Base-by-base conservation (phyloP, 2,113 vertebrate species). In the Pollimyrus isidori region DNA sequence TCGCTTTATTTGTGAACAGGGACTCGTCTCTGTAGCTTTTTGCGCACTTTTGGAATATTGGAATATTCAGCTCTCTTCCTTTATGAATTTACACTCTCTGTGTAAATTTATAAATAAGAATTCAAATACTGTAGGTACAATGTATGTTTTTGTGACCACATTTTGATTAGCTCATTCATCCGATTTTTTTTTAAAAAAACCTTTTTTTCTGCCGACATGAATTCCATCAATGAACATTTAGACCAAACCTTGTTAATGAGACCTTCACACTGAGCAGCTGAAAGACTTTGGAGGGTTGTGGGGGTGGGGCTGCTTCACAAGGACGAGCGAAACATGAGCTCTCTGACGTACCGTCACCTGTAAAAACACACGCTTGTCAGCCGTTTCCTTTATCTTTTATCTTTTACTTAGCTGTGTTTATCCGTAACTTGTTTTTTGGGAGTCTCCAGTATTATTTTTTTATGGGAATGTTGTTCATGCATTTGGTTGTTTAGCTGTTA, bases 191-290 rank as follows among this genome's bases (percentile, higher is more conserved):
- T 21, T 13, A 1, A 3, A 30, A 26, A 26, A 19, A 9, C 30
- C 2, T 82, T 80, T 80, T 80, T 62, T 85, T n/a, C 50, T 89
- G 30, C 88, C 65, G 26, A 30, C 35, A n/a, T 62, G 50, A 56
- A 42, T 89, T 89, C 30, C 49, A 84, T 46, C 83, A 13, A n/a
- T 62, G 15, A 87, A 58, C 19, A 88, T 82, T n/a, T 85, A 58
- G 30, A 83, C 53, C 52, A 89, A 48, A 21, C 13, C 5, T 84
- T 21, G 21, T 58, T 35, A 48, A 73, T 48, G 58, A 86, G 45
- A 89, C n/a, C 30, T 49, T 93, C 45, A 94, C 92, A 94, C 92
- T 94, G 94, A 91, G 90, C 92, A 94, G 91, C 91, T 92, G 86
- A 94, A 90, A 88, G 11, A 46, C 35, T 35, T 19, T 42, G 19